Evolutionary conservation across 1,140 invertebrate species (phyloP).

Genomic region (Colletes gigas): DNA sequence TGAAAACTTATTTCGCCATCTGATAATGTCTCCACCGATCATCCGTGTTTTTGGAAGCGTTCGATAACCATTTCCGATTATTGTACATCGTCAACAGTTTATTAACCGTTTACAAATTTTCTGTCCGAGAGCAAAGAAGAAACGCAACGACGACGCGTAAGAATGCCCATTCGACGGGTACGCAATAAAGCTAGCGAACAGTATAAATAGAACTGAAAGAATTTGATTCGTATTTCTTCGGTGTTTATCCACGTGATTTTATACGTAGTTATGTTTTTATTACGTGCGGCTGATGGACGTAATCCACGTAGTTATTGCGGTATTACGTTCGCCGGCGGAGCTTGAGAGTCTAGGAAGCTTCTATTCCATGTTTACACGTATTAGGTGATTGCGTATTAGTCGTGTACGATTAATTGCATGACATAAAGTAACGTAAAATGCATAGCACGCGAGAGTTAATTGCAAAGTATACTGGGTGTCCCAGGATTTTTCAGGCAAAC

Average conservation of each 20-base stretch:
- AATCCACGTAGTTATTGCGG: constrained; percentile 30
- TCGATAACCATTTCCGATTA: neutral
- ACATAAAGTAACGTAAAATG: constrained; percentile 46
- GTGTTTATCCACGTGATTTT: constrained; percentile 22
- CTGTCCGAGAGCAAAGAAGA: constrained; percentile 18
- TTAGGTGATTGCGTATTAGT: constrained; percentile 64
- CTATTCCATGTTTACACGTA: constrained; percentile 54
- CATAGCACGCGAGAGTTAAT: constrained; percentile 61
- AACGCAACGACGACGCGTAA: constrained; percentile 8
- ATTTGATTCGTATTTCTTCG: constrained; percentile 18
- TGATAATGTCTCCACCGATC: neutral
- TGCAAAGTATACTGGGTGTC: constrained; percentile 31
- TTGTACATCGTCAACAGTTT: neutral
- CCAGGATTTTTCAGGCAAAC: too few relatives aligned
- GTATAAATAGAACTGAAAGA: neutral
- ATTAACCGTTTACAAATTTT: constrained; percentile 1
- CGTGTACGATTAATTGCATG: constrained; percentile 65
- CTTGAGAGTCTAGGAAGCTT: constrained; percentile 55
- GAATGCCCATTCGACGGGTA: constrained; percentile 55
- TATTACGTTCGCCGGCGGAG: constrained; percentile 29
- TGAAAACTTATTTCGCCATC: neutral
- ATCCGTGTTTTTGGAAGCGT: constrained; percentile 17
- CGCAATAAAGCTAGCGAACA: constrained; percentile 13
- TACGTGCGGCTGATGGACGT: constrained; percentile 25
- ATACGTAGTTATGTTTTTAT: constrained; percentile 34